A percentile compares a stretch with the other conserved stretches of the same genome.
These are phyloP conservation scores for Himantopus leucocephalus DNA, from an alignment of 2,113 vertebrate genomes.

Conservation along the genomic window DNA sequence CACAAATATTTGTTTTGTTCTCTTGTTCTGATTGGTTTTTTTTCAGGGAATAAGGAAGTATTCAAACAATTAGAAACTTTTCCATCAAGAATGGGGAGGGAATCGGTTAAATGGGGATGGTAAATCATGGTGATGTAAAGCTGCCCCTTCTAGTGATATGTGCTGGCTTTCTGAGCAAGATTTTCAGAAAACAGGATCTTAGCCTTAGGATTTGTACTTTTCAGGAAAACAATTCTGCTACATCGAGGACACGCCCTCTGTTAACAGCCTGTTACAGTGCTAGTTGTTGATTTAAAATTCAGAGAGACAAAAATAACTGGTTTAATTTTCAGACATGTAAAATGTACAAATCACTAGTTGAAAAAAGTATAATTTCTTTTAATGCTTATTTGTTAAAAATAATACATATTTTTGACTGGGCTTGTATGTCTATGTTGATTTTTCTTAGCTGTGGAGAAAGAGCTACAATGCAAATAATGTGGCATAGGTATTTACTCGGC, in stretches of 20 bases:
- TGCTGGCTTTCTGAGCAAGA: neutral
- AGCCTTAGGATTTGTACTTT: neutral
- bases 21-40: neutral
- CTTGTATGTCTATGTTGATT: neutral
- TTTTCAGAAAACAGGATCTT: neutral
- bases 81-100: neutral
- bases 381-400: neutral
- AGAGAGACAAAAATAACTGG: neutral
- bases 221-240: neutral
- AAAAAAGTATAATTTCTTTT: neutral
- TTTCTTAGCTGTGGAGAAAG: neutral
- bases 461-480: neutral
- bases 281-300: neutral
- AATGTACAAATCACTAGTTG: neutral
- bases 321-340: neutral
- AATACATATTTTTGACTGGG: neutral
- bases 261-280: neutral
- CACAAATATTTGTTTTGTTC: neutral
- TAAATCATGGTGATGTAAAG: neutral
- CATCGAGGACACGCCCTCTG: neutral
- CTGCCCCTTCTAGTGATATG: neutral
- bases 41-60: neutral
- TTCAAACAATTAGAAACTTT: neutral
- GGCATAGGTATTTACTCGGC: neutral
- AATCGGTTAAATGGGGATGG: neutral